Conservation (phyloP, 2,113 vertebrate species). For the Maylandia zebra region DNA sequence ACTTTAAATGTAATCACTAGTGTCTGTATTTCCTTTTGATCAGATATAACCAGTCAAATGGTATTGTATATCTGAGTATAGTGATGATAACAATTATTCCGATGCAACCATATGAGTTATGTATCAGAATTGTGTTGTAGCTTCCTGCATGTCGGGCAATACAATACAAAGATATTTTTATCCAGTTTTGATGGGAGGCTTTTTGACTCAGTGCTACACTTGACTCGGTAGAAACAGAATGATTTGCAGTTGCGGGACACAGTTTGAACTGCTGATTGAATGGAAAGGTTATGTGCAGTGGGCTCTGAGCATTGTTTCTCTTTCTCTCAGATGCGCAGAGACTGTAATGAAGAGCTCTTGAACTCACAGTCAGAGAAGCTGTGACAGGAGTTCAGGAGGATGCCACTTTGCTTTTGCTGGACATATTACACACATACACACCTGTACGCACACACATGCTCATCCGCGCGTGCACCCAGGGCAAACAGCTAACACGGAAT, state of each 20-base stretch:
- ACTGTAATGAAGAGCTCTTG: slow-evolving; percentile 80
- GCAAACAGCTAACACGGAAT: slow-evolving; percentile 28
- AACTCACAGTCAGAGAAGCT: slow-evolving; percentile 74
- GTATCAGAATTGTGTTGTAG: neutral
- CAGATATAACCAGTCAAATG: neutral
- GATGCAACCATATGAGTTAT: neutral
- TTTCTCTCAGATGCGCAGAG: slow-evolving; percentile 62
- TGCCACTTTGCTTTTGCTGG: slow-evolving; percentile 62
- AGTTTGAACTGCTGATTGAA: slow-evolving; percentile 69
- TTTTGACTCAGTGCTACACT: slow-evolving; percentile 48
- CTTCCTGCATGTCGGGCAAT: neutral
- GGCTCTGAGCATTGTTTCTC: slow-evolving; percentile 65
- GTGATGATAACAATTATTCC: neutral
- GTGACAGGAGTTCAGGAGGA: slow-evolving; percentile 83
- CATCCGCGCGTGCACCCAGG: neutral
- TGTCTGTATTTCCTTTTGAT: neutral
- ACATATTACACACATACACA: neutral
- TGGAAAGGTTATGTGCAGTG: slow-evolving; percentile 69
- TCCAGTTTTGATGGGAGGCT: slow-evolving; percentile 42
- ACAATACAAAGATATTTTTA: slow-evolving; percentile 31
- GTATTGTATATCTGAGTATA: neutral
- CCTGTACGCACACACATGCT: neutral
- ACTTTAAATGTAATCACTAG: neutral
- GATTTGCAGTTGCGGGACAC: slow-evolving; percentile 53
- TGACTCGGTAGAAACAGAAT: slow-evolving; percentile 49